A percentile compares a stretch with the other conserved stretches of the same genome.
Evolutionary conservation across 2,113 vertebrate species (phyloP).

Genomic region (Pontoporia blainvillei): DNA sequence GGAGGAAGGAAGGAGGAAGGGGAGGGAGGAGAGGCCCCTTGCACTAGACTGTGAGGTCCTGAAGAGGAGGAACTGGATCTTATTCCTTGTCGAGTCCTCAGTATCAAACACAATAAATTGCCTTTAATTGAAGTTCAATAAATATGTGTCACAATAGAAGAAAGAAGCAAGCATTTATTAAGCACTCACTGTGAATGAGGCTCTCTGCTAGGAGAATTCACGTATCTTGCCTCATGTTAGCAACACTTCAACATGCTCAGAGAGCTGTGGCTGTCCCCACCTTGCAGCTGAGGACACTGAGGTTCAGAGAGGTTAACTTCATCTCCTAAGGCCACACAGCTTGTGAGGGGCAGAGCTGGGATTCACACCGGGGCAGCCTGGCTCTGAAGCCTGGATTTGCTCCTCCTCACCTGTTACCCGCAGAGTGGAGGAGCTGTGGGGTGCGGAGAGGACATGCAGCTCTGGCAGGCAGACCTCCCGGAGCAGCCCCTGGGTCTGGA

Average conservation of each 20-base stretch:
- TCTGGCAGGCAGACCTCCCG: too few relatives aligned
- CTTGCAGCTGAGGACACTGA: not conserved
- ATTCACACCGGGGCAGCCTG: not conserved
- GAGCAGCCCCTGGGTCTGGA: not conserved
- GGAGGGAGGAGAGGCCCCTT: too few relatives aligned
- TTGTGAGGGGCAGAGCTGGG: fast-evolving
- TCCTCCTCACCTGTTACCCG: not conserved
- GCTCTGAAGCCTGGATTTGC: not conserved
- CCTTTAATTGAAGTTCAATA: not conserved
- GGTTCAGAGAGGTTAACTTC: not conserved
- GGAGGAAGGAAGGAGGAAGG: not conserved
- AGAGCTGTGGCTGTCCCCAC: not conserved
- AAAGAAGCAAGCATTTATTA: not conserved
- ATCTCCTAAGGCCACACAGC: not conserved
- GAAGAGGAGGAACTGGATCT: not conserved
- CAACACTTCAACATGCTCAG: not conserved
- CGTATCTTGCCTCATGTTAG: not conserved
- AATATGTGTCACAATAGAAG: not conserved
- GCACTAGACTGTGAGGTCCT: not conserved
- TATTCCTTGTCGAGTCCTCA: not conserved
- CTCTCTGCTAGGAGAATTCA: not conserved
- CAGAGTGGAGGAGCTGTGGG: fast-evolving
- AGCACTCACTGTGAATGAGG: not conserved
- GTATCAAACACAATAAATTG: not conserved
- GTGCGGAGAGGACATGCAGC: fast-evolving